Conservation (phyloP, 2,797 vertebrate genomes). For the Coranthus polyacanthus region DNA sequence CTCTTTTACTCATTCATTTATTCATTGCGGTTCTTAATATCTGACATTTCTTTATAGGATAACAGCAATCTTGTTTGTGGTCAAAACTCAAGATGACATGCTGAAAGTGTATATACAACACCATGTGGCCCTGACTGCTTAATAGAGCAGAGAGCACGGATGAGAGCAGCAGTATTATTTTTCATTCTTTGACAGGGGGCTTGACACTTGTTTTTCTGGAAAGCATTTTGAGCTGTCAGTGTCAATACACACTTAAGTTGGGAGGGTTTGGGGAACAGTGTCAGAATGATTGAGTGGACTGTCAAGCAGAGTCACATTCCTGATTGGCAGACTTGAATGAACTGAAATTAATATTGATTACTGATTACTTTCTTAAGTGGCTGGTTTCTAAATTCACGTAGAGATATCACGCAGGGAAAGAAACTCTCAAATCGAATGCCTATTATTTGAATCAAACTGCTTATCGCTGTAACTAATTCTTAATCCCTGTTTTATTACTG, state of each 20-base stretch:
- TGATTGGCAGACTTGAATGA: constrained; percentile 20
- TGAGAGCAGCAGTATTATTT: constrained; percentile 41
- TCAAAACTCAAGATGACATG: background rate
- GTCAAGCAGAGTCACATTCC: constrained; percentile 14
- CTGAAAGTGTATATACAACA: background rate
- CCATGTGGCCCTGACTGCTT: background rate
- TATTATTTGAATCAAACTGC: too few relatives aligned
- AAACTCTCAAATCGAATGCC: too few relatives aligned
- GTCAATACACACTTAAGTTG: constrained; percentile 26
- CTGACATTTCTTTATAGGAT: background rate
- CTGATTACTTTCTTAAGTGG: background rate
- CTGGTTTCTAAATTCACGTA: background rate
- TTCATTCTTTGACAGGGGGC: constrained; percentile 39
- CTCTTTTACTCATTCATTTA: too few relatives aligned
- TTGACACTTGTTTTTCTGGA: constrained; percentile 53
- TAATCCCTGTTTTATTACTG: too few relatives aligned
- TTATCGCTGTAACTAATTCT: too few relatives aligned
- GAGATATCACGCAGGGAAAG: background rate
- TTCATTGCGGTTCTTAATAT: background rate
- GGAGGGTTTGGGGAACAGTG: constrained; percentile 14
- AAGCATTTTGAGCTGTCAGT: constrained; percentile 54
- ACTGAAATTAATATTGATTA: constrained; percentile 22
- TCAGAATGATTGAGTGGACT: constrained; percentile 49
- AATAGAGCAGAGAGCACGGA: constrained; percentile 12
- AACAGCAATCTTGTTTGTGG: constrained; percentile 12